These are phyloP conservation scores for Anabacerthia variegaticeps DNA, from an alignment of 2,797 vertebrate species.

Conservation along the genomic window DNA sequence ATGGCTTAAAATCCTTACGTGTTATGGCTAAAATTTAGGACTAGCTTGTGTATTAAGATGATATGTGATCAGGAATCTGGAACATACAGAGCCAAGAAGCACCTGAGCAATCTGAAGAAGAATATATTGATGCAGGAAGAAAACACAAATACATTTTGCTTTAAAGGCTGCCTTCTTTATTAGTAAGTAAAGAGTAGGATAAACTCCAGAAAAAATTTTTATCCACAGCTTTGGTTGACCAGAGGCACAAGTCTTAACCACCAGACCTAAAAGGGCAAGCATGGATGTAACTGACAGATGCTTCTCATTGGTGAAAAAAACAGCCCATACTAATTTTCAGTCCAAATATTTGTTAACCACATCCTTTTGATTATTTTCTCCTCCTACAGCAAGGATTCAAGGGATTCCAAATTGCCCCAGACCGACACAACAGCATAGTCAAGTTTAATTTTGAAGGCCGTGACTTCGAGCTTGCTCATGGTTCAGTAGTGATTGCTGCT, in stretches of 20 bases:
- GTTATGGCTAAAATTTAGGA: background rate
- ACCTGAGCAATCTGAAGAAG: background rate
- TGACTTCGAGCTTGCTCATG: slow-evolving; percentile 86
- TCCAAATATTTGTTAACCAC: background rate
- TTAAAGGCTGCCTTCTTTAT: background rate
- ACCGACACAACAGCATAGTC: slow-evolving; percentile 69
- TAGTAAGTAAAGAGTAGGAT: background rate
- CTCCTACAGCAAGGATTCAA: slow-evolving; percentile 93
- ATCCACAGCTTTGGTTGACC: background rate
- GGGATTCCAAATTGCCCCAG: slow-evolving; percentile 88
- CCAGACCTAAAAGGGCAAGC: background rate
- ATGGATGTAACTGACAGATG: background rate
- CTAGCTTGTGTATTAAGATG: background rate
- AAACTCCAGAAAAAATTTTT: background rate
- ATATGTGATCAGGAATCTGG: background rate
- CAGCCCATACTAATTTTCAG: background rate
- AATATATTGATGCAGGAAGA: background rate
- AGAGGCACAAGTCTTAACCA: background rate
- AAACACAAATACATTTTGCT: background rate
- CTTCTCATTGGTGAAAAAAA: background rate
- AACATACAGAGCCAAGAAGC: background rate
- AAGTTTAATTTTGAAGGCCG: slow-evolving; percentile 83
- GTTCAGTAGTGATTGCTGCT: slow-evolving; percentile 95
- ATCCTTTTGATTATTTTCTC: background rate
- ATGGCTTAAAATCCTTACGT: background rate